Base-by-base conservation (phyloP, 2,797 vertebrate species). In the Clangula hyemalis region DNA sequence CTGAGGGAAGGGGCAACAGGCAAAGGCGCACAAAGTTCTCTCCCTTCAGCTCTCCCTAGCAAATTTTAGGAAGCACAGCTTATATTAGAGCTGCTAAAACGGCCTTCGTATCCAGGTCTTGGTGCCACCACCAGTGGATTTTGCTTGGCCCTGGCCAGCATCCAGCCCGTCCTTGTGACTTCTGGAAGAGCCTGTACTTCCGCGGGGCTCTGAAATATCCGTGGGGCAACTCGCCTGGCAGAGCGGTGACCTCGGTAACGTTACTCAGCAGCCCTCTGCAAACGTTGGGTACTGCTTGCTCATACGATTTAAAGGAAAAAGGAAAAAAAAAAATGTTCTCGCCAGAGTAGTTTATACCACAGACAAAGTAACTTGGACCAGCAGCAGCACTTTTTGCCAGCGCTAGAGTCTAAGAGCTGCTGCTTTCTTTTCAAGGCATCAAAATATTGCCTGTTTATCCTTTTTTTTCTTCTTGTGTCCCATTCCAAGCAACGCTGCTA, bases 361-460 rank as follows among this genome's bases (percentile, higher is more conserved):
- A 85, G 77, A 87, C 36, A 87, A 90, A 91, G 71, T 64, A 83
- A 85, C 61, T 75, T 77, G 75, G 65, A 85, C 65, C 68, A 76
- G 76, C 58, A 77, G 61, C 57, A 95, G 28, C 34, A 11, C 38
- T 80, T 85, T 53, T 47, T 90, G 56, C 32, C 39, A 22, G 28
- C 45, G n/a, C 71, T 65, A 66, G n/a, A 61, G 19, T 38, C 58
- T 47, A 51, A 57, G 57, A 87, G 68, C 57, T 94, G 85, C 61
- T 80, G 51, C 39, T 94, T 72, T 75, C 54, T 85, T 81, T 86
- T 77, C 80, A 93, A 93, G 54, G 32, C 76, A 81, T 38, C n/a
- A 72, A 45, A 49, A 80, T 68, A 75, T 13, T 80, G 57, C 73
- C 85, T 91, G 28, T 68, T 72, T 62, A 30, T 21, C 20, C 13